Percentiles rank a stretch among this genome's conserved stretches.
Conservation (phyloP, 2,113 vertebrate species). For the Oncorhynchus kisutch region DNA sequence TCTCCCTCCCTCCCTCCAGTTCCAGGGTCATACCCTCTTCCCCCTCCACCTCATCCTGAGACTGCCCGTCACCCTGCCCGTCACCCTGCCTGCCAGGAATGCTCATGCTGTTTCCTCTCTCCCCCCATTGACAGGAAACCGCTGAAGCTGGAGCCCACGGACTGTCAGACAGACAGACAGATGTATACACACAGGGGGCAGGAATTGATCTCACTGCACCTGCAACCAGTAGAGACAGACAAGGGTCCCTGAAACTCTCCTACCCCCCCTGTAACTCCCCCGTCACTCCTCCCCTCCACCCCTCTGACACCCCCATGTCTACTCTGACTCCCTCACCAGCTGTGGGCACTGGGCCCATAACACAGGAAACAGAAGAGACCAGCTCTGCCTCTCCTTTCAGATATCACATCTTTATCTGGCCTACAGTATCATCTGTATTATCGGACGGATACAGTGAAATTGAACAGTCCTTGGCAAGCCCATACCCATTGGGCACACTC, state of each 20-base stretch:
- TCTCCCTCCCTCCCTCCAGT: slow-evolving; percentile 59
- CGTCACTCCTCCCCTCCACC: slow-evolving; percentile 10
- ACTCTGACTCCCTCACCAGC: slow-evolving; percentile 66
- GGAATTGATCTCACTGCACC: slow-evolving; percentile 78
- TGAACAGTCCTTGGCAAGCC: too few relatives aligned
- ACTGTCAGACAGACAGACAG: slow-evolving; percentile 15
- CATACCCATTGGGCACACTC: too few relatives aligned
- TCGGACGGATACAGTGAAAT: slow-evolving; percentile 23
- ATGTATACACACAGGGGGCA: slow-evolving; percentile 63
- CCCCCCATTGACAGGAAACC: slow-evolving; percentile 69
- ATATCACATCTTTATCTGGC: background rate
- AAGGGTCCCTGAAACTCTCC: slow-evolving; percentile 9
- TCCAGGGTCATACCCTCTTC: slow-evolving; percentile 48
- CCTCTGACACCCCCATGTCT: slow-evolving; percentile 27
- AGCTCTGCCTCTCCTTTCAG: background rate
- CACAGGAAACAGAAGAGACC: slow-evolving; percentile 61
- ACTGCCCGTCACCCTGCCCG: slow-evolving; percentile 58
- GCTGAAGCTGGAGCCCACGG: slow-evolving; percentile 38
- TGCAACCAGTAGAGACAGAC: slow-evolving; percentile 58
- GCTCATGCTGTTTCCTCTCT: slow-evolving; percentile 73
- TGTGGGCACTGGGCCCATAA: slow-evolving; percentile 62
- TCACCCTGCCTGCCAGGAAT: slow-evolving; percentile 58
- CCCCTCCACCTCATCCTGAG: slow-evolving; percentile 50
- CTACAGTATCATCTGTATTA: slow-evolving; percentile 50
- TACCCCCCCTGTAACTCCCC: background rate